Evolutionary conservation across 2,888 invertebrate genomes (phyloP).

Genomic region (Branchellion lobata): DNA sequence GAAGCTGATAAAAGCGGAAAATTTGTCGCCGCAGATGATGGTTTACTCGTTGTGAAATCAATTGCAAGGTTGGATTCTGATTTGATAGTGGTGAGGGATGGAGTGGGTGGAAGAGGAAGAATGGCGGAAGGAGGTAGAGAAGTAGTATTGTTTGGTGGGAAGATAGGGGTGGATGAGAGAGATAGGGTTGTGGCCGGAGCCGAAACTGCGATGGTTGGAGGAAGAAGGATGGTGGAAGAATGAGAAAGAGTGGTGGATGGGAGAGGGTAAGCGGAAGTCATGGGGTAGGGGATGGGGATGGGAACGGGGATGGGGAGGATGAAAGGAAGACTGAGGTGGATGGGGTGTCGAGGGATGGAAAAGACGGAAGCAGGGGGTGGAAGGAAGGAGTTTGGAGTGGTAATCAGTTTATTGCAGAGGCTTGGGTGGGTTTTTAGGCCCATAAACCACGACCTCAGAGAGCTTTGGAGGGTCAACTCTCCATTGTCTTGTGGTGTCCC

Average conservation of each 20-base stretch:
- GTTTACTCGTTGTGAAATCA: background rate
- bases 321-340: background rate
- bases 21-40: background rate
- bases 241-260: no score
- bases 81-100: background rate
- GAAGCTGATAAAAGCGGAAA: no score
- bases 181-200: no score
- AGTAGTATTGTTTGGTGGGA: no score
- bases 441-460: no score
- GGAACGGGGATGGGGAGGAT: background rate
- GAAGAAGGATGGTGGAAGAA: no score
- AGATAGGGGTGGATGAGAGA: no score
- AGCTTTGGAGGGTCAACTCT: no score
- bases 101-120: constrained; percentile 6
- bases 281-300: background rate
- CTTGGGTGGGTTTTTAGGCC: no score
- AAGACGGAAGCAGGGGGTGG: background rate
- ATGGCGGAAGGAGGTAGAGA: no score
- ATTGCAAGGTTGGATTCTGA: background rate
- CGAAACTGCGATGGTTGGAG: no score
- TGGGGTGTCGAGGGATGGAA: background rate
- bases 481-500: background rate
- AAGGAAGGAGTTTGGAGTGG: background rate
- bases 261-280: constrained; percentile 23
- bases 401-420: no score